Conservation (phyloP, 2,797 vertebrate genomes). For the Gadopsis bispinosus region DNA sequence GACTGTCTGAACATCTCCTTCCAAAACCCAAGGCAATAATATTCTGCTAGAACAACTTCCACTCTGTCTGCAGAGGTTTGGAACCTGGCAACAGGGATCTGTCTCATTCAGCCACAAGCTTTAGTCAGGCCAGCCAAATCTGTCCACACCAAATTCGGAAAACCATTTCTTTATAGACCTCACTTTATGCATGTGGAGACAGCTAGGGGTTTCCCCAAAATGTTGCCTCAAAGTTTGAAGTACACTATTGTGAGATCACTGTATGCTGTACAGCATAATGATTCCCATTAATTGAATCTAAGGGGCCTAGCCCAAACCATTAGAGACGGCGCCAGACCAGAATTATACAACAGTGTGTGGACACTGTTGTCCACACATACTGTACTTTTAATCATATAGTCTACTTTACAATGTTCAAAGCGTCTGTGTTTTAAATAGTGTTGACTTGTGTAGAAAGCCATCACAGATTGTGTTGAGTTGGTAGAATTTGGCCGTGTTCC, state of each 20-base stretch:
- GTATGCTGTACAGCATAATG: background rate
- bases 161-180: background rate
- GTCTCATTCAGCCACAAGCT: background rate
- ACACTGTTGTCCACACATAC: background rate
- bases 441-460: background rate
- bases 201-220: background rate
- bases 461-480: background rate
- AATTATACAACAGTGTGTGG: background rate
- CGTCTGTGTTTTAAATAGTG: background rate
- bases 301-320: background rate
- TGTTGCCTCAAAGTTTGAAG: background rate
- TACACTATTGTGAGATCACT: background rate
- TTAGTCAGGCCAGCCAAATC: background rate
- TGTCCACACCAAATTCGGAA: background rate
- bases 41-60: background rate
- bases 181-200: background rate
- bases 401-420: background rate
- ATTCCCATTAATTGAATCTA: background rate
- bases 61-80: background rate
- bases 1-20: conserved; percentile 17
- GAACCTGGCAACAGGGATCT: background rate
- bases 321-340: background rate
- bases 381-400: background rate
- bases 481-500: background rate
- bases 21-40: background rate